A percentile compares a stretch with the other conserved stretches of the same genome.
These are phyloP conservation scores for Metellina segmentata DNA, from an alignment of 2,888 invertebrate species.

Conservation along the genomic window DNA sequence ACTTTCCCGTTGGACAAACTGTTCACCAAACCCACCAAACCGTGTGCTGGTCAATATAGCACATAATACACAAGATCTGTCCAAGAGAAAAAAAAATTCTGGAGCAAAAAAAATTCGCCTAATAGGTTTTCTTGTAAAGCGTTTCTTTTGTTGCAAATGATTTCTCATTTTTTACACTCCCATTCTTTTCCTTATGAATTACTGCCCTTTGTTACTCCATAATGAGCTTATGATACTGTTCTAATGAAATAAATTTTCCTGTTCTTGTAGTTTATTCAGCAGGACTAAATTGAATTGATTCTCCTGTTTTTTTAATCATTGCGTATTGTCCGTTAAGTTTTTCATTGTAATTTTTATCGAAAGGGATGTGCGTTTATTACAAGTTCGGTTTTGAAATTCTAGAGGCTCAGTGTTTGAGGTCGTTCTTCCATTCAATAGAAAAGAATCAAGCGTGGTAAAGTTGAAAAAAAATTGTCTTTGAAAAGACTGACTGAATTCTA, in stretches of 20 bases:
- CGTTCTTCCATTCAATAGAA: neutral
- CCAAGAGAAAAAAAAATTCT: neutral
- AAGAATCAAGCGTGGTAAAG: neutral
- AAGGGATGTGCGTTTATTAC: neutral
- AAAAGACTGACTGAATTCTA: neutral
- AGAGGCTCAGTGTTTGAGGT: neutral
- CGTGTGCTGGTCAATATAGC: conserved; percentile 75
- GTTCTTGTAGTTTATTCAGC: conserved; percentile 14
- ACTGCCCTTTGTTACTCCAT: conserved; percentile 31
- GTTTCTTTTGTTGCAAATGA: conserved; percentile 67
- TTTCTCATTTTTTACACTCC: conserved; percentile 38
- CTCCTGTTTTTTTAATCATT: conserved; percentile 2
- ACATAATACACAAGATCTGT: conserved; percentile 50
- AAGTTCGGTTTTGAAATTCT: neutral
- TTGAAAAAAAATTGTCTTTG: neutral
- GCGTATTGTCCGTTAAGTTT: neutral
- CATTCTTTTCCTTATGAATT: conserved; percentile 36
- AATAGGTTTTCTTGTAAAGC: conserved; percentile 71
- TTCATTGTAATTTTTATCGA: neutral
- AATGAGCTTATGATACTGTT: conserved; percentile 73
- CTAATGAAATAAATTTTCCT: conserved; percentile 67
- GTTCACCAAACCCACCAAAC: conserved; percentile 70
- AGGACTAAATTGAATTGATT: conserved; percentile 24
- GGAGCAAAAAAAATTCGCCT: conserved; percentile 20
- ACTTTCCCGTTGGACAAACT: conserved; percentile 48